Evolutionary conservation across 2,888 invertebrate genomes (phyloP).

Genomic region (Mactromeris polynyma): DNA sequence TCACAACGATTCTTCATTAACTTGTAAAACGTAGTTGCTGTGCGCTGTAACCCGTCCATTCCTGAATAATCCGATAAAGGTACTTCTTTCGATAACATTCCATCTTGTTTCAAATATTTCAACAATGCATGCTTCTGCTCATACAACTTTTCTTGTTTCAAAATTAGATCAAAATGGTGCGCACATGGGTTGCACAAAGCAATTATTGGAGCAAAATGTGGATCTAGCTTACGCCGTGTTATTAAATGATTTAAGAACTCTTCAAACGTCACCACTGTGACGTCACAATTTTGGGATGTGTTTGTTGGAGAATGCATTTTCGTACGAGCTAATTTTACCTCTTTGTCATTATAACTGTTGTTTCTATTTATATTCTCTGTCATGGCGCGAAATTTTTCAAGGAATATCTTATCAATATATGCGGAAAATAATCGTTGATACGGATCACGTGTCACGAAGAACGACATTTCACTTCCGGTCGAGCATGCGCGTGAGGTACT

Average conservation of each 20-base stretch:
- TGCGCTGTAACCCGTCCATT: constrained; percentile 4
- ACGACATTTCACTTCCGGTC: background rate
- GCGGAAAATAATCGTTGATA: constrained; percentile 59
- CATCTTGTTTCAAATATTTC: background rate
- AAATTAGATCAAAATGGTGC: constrained; percentile 33
- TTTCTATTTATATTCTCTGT: background rate
- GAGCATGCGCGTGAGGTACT: constrained; percentile 6
- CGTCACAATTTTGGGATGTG: background rate
- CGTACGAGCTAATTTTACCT: too few species aligned
- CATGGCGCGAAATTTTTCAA: constrained; percentile 39
- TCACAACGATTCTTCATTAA: background rate
- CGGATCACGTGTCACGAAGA: constrained; percentile 55
- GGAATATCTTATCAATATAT: constrained; percentile 62
- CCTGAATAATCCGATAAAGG: constrained; percentile 16
- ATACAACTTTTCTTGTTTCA: constrained; percentile 54
- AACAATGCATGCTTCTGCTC: constrained; percentile 28
- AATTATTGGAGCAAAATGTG: constrained; percentile 50
- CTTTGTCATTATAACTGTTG: background rate
- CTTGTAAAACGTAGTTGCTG: background rate
- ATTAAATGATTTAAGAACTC: constrained; percentile 45
- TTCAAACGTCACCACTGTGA: constrained; percentile 41
- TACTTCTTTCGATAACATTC: background rate
- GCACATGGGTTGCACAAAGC: constrained; percentile 55
- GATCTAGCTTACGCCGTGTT: constrained; percentile 25
- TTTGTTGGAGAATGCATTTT: too few species aligned